These are phyloP conservation scores for Heliconius nattereri DNA, from an alignment of 1,140 invertebrate genomes.

Conservation along the genomic window DNA sequence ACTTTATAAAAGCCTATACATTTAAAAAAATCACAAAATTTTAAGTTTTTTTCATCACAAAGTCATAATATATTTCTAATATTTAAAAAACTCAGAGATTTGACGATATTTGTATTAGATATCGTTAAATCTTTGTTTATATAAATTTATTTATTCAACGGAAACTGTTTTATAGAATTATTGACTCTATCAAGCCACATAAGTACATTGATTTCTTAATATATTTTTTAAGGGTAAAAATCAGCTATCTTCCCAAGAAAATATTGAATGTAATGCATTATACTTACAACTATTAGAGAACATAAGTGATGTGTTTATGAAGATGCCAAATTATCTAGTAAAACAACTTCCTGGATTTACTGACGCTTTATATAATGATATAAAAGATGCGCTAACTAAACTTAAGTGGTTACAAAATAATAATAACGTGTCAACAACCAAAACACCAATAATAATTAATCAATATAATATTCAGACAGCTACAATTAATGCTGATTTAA, in stretches of 20 bases:
- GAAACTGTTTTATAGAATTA: no score
- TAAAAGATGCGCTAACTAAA: neutral
- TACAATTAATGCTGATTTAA: neutral
- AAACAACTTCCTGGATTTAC: neutral
- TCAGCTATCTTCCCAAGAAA: constrained; percentile 1
- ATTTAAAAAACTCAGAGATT: no score
- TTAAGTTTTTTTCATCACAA: no score
- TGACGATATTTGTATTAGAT: no score
- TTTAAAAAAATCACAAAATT: no score
- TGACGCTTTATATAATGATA: neutral
- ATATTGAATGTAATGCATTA: neutral
- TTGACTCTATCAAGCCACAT: no score
- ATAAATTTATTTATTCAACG: no score
- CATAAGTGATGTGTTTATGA: neutral
- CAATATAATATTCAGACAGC: neutral
- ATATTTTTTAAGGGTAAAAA: neutral
- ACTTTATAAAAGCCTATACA: no score
- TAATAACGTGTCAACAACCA: neutral
- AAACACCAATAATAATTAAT: neutral
- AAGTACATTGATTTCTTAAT: no score
- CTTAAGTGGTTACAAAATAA: neutral
- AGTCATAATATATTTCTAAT: no score
- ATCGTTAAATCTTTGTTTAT: no score
- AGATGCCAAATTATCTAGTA: neutral
- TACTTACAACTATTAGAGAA: neutral